Evolutionary conservation across 2,113 vertebrate species (phyloP).

Genomic region (Callopanchax toddi): DNA sequence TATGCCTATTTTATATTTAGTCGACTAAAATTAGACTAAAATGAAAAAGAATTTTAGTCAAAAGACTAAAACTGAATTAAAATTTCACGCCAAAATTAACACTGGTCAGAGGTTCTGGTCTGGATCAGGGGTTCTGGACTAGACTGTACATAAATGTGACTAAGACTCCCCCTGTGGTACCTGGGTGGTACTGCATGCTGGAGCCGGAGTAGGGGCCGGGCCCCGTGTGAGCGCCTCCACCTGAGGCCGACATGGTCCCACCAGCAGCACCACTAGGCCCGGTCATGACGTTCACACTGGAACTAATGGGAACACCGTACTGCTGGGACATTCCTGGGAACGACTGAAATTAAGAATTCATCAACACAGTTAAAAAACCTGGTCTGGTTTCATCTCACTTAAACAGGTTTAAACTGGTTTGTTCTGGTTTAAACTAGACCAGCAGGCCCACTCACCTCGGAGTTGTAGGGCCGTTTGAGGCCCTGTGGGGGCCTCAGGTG

Average conservation of each 20-base stretch:
- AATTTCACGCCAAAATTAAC: too few relatives aligned
- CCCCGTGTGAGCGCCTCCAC: slow-evolving; percentile 41
- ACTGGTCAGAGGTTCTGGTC: too few relatives aligned
- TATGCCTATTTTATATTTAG: too few relatives aligned
- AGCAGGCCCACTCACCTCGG: slow-evolving; percentile 79
- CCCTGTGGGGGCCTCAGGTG: slow-evolving; percentile 81
- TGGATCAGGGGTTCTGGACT: too few relatives aligned
- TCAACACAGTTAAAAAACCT: background rate
- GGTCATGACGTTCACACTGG: slow-evolving; percentile 54
- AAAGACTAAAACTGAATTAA: too few relatives aligned
- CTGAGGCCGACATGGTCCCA: slow-evolving; percentile 43
- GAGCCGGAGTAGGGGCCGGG: slow-evolving; percentile 75
- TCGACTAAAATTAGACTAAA: too few relatives aligned
- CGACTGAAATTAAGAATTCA: slow-evolving; percentile 4
- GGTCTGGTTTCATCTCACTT: background rate
- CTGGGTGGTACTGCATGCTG: slow-evolving; percentile 83
- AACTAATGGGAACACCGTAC: slow-evolving; percentile 56
- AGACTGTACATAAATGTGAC: too few relatives aligned
- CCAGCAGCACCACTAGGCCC: slow-evolving; percentile 39
- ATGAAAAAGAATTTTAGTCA: too few relatives aligned
- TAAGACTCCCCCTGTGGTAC: slow-evolving; percentile 12
- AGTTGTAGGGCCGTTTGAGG: slow-evolving; percentile 86
- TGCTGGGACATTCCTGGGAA: slow-evolving; percentile 71
- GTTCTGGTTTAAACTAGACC: background rate
- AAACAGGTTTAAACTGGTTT: background rate